phyloP scores from a whole-genome alignment of 1,140 invertebrate genomes.

The Nixonia krombeini region DNA sequence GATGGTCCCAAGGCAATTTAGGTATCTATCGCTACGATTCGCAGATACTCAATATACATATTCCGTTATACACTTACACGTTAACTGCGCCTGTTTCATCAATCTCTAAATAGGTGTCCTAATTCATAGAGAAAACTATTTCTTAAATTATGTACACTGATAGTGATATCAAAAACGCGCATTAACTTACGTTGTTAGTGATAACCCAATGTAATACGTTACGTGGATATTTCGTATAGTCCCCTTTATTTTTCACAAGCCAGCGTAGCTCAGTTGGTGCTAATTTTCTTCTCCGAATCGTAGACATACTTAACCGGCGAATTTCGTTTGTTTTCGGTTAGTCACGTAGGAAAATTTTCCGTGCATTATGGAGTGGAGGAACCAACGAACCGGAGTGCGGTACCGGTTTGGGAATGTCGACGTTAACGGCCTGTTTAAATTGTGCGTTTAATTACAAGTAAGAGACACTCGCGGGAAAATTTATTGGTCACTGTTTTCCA shows the following conservation, averaged over 20 bases:
- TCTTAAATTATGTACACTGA: no score
- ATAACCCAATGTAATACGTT: no score
- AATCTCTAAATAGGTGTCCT: no score
- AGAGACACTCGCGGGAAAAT: constrained; percentile 65
- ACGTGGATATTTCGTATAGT: no score
- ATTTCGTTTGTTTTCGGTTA: constrained; percentile 16
- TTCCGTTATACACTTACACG: constrained; percentile 8
- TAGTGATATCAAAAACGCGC: no score
- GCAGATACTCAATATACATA: constrained; percentile 53
- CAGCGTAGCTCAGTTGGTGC: no score
- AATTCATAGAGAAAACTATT: no score
- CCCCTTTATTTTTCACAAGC: no score
- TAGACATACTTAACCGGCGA: no score
- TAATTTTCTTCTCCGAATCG: no score
- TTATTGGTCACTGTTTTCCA: constrained; percentile 68
- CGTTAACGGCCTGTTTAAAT: constrained; percentile 68
- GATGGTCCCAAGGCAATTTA: constrained; percentile 58
- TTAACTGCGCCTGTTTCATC: no score
- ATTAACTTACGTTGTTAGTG: no score
- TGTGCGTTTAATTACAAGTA: constrained; percentile 71
- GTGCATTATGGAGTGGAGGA: constrained; percentile 31
- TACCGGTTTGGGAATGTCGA: constrained; percentile 58
- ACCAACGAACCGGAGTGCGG: constrained; percentile 35
- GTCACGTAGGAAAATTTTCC: constrained; percentile 33
- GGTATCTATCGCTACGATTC: constrained; percentile 57